Percentiles rank a stretch among this genome's conserved stretches.
Evolutionary conservation across 1,140 invertebrate species (phyloP).

Genomic region (Daktulosphaira vitifoliae): DNA sequence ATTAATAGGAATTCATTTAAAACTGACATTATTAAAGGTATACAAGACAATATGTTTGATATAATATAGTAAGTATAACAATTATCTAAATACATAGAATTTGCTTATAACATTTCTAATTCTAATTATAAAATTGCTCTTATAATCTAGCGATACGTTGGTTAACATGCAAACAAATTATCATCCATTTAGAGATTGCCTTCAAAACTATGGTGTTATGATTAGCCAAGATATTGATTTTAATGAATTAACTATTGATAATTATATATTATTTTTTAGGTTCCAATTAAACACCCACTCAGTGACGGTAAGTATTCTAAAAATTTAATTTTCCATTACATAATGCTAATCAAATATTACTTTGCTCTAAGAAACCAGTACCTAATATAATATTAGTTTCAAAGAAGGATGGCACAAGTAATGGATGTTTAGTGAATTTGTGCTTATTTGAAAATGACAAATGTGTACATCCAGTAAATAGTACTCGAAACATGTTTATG

Average conservation of each 20-base stretch:
- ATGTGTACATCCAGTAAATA: not conserved
- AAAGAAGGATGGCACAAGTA: not conserved
- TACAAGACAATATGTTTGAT: conserved; percentile 10
- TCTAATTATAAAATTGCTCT: too few species aligned
- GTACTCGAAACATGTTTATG: not conserved
- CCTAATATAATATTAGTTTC: not conserved
- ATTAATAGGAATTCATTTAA: too few species aligned
- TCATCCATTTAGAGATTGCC: too few species aligned
- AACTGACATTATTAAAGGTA: too few species aligned
- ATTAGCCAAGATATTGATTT: not conserved
- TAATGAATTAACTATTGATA: not conserved
- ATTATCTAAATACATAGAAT: too few species aligned
- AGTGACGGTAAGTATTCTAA: not conserved
- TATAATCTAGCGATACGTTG: too few species aligned
- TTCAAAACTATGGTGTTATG: too few species aligned
- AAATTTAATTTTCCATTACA: too few species aligned
- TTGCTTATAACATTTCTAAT: too few species aligned
- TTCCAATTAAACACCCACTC: conserved; percentile 11
- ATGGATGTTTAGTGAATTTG: not conserved
- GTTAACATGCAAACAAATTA: too few species aligned
- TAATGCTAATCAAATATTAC: too few species aligned
- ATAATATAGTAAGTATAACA: conserved; percentile 12
- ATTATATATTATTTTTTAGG: conserved; percentile 13
- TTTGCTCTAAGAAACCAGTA: not conserved
- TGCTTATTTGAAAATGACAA: not conserved